These are phyloP conservation scores for Bucorvus abyssinicus DNA, from an alignment of 2,797 vertebrate genomes.

Conservation along the genomic window DNA sequence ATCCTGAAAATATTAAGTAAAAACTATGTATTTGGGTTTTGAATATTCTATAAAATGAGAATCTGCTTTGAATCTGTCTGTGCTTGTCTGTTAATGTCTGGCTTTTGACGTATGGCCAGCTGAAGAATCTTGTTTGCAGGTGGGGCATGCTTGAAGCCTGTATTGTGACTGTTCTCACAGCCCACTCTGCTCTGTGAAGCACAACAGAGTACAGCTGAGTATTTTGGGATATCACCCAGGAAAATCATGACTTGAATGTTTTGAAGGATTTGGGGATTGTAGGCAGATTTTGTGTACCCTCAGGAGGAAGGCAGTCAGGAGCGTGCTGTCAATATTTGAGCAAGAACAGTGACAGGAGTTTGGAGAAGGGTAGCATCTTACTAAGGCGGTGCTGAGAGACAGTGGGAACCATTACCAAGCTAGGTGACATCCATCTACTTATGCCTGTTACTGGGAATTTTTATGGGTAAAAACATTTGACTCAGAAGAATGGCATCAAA, in stretches of 20 bases:
- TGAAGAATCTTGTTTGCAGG: background rate
- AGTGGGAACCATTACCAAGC: background rate
- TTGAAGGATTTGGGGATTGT: background rate
- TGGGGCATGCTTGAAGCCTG: background rate
- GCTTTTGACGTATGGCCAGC: background rate
- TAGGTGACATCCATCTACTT: background rate
- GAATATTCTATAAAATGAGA: background rate
- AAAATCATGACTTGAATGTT: background rate
- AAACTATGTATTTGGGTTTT: background rate
- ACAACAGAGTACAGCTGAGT: background rate
- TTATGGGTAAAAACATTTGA: background rate
- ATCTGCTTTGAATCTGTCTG: background rate
- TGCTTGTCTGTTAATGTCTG: background rate
- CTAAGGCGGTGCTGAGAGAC: background rate
- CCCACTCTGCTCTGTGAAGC: background rate
- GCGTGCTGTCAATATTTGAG: fast-evolving
- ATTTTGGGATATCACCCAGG: background rate
- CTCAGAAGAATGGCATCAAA: background rate
- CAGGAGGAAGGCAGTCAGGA: background rate
- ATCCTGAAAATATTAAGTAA: background rate
- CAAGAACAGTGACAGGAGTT: background rate
- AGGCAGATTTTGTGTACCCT: background rate
- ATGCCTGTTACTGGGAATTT: background rate
- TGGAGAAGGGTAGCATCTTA: background rate
- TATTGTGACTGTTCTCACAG: background rate